A percentile compares a stretch with the other conserved stretches of the same genome.
phyloP scores from a whole-genome alignment of 1,140 invertebrate species.

The Araneus ventricosus region DNA sequence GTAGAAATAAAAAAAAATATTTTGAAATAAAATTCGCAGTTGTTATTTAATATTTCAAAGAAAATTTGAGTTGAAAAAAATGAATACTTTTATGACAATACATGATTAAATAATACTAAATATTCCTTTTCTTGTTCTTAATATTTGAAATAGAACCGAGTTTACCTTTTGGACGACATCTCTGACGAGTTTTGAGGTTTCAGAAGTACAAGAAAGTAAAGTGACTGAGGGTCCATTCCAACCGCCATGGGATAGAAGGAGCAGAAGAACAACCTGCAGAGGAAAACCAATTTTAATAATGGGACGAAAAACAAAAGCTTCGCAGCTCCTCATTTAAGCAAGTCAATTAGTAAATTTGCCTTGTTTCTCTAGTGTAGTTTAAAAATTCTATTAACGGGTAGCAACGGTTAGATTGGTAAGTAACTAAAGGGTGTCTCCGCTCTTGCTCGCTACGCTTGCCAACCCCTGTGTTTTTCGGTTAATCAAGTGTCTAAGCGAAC shows the following conservation, averaged over 20 bases:
- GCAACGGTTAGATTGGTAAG: too few relatives aligned
- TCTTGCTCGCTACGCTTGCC: too few relatives aligned
- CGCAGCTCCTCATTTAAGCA: too few relatives aligned
- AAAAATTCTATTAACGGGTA: too few relatives aligned
- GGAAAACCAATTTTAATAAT: background rate
- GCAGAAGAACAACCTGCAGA: conserved; percentile 86
- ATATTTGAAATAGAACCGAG: background rate
- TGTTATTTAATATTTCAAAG: background rate
- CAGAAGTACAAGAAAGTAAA: conserved; percentile 91
- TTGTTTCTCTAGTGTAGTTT: too few relatives aligned
- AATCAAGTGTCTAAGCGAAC: too few relatives aligned
- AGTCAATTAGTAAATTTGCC: too few relatives aligned
- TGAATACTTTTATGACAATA: background rate
- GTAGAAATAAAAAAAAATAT: too few relatives aligned
- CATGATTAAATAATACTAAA: background rate
- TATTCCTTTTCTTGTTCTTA: background rate
- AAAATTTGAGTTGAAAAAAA: background rate
- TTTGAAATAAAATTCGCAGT: too few relatives aligned
- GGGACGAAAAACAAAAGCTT: too few relatives aligned
- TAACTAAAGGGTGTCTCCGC: too few relatives aligned
- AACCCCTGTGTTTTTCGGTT: too few relatives aligned
- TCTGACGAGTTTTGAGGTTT: conserved; percentile 92
- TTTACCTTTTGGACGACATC: conserved; percentile 90
- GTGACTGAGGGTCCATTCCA: conserved; percentile 92
- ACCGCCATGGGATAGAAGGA: conserved; percentile 90